A percentile compares a stretch with the other conserved stretches of the same genome.
phyloP scores from a whole-genome alignment of 2,113 vertebrate species.

The Calidris pygmaea region DNA sequence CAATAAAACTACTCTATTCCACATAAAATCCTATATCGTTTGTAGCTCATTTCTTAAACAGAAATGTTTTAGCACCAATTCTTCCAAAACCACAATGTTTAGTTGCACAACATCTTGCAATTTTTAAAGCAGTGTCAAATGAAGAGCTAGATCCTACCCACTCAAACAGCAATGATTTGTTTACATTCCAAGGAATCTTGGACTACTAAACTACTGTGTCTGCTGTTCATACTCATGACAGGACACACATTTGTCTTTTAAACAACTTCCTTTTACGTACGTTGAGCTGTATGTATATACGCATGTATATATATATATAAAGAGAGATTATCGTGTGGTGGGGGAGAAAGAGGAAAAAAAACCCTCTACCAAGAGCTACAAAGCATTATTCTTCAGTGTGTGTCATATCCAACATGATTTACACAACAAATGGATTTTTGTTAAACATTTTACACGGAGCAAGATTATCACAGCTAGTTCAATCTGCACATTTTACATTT shows the following conservation, averaged over 20 bases:
- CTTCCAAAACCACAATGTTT: neutral
- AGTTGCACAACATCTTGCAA: neutral
- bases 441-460: conserved; percentile 46
- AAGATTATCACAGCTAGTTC: conserved; percentile 14
- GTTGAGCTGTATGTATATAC: conserved; percentile 20
- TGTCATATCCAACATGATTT: conserved; percentile 42
- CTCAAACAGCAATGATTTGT: conserved; percentile 59
- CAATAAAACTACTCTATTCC: neutral
- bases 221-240: conserved; percentile 75
- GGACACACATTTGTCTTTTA: conserved; percentile 73
- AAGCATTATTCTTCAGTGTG: conserved; percentile 14
- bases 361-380: neutral
- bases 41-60: neutral
- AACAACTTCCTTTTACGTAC: conserved; percentile 77
- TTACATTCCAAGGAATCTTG: conserved; percentile 73
- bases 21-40: neutral
- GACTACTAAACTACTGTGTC: conserved; percentile 63
- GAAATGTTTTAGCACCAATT: neutral
- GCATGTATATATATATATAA: neutral
- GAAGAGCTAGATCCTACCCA: conserved; percentile 49
- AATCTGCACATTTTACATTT: neutral
- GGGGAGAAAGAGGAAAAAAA: neutral
- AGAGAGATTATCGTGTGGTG: conserved; percentile 12
- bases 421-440: conserved; percentile 49
- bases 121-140: conserved; percentile 52